Conservation (phyloP, 2,888 invertebrate genomes). For the Pachymerium ferrugineum region DNA sequence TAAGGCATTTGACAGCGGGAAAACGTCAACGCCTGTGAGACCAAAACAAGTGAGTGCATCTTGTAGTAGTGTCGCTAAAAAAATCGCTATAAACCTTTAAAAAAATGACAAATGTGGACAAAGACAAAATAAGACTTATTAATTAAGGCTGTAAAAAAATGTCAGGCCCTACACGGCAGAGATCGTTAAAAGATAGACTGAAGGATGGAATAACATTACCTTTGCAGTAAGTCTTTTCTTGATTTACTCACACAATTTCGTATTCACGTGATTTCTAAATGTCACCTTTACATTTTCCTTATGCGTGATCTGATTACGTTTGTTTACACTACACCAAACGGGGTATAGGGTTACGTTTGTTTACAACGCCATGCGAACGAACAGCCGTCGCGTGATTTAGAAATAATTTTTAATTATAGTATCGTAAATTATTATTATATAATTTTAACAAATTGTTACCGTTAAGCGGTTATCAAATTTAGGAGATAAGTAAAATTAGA, state of each 20-base stretch:
- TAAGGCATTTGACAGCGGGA: conserved; percentile 8
- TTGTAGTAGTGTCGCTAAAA: conserved; percentile 14
- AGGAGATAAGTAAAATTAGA: too few species aligned
- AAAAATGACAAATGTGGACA: not conserved
- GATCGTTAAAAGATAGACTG: conserved; percentile 70
- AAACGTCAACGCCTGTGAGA: conserved; percentile 9
- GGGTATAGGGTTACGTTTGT: too few species aligned
- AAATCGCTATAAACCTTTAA: conserved; percentile 28
- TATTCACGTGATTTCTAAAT: not conserved
- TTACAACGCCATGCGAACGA: too few species aligned
- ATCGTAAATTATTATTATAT: too few species aligned
- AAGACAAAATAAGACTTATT: not conserved
- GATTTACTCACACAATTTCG: not conserved
- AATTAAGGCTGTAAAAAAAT: not conserved
- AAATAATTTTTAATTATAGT: too few species aligned
- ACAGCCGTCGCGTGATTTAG: too few species aligned
- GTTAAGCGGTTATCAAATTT: too few species aligned
- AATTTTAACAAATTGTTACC: too few species aligned
- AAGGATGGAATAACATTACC: conserved; percentile 72
- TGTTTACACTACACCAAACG: too few species aligned
- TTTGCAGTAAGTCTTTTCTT: conserved; percentile 66
- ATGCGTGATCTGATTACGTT: too few species aligned
- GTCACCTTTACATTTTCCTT: too few species aligned
- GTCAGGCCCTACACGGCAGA: conserved; percentile 61
- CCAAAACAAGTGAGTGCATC: conserved; percentile 17